Evolutionary conservation across 2,888 invertebrate genomes (phyloP), one percentile per base, ranked within the genome.

Genomic region (Marronus borbonicus): DNA sequence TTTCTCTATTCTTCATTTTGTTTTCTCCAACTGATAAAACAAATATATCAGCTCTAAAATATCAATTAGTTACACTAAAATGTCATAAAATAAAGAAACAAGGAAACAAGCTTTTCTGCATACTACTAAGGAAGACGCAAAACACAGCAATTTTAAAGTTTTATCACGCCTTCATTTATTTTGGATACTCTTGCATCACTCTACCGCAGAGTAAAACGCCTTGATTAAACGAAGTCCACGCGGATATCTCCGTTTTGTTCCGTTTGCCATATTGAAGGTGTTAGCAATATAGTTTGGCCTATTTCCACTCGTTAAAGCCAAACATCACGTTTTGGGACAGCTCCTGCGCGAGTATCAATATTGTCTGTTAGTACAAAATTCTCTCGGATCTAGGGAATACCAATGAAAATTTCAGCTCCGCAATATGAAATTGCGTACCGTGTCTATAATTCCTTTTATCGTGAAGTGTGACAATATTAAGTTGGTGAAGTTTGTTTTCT

Each of bases 261-360:
- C 3, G 12, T 31, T 20, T 60, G 17, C 72, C 72, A 44, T 58
- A 58, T 72, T 60, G 72, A 58, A 72, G 60, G 58, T 44, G 60
- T 60, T 60, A 17, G 58, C 24, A 39, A 72, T 72, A 72, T 60
- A 72, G 60, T 60, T 60, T 72, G 72, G 72, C 72, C 72, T 60
- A 72, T 72, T 72, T 72, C 10, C 36, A 60, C 72, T 60, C 58
- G 44, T 44, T 12, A 44, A 72, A 60, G 72, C 39, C 58, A 60
- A 72, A 72, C 60, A 72, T 72, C 72, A 72, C 72, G 60, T 72
- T 20, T 60, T 20, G 24, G 52, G 60, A 44, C 72, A 39, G 44
- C 58, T 60, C 3, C 20, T 10, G 58, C 20, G 3, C 17, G 20
- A 58, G 39, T 72, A 39, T 72, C 72, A 52, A 72, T 72, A 60